phyloP scores from a whole-genome alignment of 2,888 invertebrate species.

The Parnassius apollo region DNA sequence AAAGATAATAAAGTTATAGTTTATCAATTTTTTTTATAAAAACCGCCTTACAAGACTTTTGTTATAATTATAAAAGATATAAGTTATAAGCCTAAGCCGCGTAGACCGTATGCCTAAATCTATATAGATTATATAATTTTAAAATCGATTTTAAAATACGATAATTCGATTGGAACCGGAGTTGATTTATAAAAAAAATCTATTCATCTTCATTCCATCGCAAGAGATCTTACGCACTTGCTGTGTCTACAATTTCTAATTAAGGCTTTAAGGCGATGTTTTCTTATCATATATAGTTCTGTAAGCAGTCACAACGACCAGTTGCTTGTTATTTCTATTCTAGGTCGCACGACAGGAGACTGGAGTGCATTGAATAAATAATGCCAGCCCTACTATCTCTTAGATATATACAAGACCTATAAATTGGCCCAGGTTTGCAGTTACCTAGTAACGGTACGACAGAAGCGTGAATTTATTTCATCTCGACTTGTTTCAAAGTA shows the following conservation, averaged over 20 bases:
- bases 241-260: conserved; percentile 2
- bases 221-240: neutral
- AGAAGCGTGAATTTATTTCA: conserved; percentile 15
- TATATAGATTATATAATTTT: too few relatives aligned
- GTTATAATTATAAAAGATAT: too few relatives aligned
- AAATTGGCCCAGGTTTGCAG: conserved; percentile 17
- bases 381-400: conserved; percentile 17
- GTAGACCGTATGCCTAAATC: too few relatives aligned
- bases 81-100: too few relatives aligned
- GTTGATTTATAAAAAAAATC: too few relatives aligned
- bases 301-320: conserved; percentile 1
- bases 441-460: conserved; percentile 15
- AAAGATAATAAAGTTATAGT: too few relatives aligned
- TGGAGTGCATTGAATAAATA: conserved; percentile 16
- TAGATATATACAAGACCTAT: conserved; percentile 15
- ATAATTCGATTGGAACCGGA: too few relatives aligned
- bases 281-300: neutral
- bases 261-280: neutral
- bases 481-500: conserved; percentile 15
- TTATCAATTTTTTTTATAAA: too few relatives aligned
- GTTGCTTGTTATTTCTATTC: conserved; percentile 16
- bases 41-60: too few relatives aligned
- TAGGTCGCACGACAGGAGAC: conserved; percentile 6
- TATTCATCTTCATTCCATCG: neutral
- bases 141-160: too few relatives aligned